These are phyloP conservation scores for Mormyrops boulengeri DNA, from an alignment of 2,797 vertebrate genomes.

Conservation along the genomic window DNA sequence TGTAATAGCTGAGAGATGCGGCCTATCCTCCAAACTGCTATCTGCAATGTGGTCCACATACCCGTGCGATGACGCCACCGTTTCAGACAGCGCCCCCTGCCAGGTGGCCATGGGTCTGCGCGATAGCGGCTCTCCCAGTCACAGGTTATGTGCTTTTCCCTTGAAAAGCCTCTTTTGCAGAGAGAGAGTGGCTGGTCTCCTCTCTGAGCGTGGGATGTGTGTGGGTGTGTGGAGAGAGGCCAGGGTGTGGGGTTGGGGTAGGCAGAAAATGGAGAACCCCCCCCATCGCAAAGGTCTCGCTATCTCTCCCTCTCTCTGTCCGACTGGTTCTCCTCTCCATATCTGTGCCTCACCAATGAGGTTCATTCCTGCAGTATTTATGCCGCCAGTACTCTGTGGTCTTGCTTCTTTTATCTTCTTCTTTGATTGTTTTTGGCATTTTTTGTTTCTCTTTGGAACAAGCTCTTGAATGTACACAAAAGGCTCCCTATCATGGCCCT, in stretches of 20 bases:
- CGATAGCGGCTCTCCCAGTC: background rate
- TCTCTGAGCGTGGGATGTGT: background rate
- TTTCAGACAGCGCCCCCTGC: background rate
- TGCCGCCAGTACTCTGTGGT: background rate
- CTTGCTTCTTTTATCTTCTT: background rate
- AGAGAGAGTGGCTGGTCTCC: background rate
- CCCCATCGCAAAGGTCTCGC: background rate
- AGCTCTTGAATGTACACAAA: background rate
- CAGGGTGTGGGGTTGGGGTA: background rate
- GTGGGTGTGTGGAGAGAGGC: background rate
- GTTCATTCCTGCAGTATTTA: background rate
- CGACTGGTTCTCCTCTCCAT: background rate
- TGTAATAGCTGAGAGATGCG: background rate
- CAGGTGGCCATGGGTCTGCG: background rate
- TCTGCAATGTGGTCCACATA: background rate
- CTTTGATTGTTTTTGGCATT: background rate
- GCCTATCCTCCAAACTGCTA: background rate
- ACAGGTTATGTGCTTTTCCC: background rate
- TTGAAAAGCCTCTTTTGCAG: background rate
- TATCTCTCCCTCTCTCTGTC: background rate
- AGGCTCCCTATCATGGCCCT: background rate
- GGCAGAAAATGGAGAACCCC: background rate
- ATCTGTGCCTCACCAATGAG: background rate
- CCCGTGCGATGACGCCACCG: background rate
- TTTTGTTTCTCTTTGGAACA: background rate